These are phyloP conservation scores for Cancer borealis DNA, from an alignment of 2,888 invertebrate genomes.

Conservation along the genomic window DNA sequence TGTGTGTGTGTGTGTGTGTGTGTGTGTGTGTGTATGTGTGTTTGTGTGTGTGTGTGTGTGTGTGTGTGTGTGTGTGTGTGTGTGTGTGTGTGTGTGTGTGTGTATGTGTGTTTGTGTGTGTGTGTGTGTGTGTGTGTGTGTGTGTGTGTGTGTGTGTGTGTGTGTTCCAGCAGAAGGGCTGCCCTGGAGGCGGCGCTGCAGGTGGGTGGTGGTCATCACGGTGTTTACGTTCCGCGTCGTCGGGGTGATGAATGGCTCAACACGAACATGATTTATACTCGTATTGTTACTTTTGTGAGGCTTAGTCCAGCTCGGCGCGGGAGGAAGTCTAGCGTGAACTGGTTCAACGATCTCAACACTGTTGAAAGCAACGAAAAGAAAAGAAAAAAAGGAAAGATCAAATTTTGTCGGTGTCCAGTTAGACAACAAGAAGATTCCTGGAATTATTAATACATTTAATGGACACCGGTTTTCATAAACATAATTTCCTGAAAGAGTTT, in stretches of 20 bases:
- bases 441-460: background rate
- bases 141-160: conserved; percentile 4
- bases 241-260: background rate
- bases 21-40: background rate
- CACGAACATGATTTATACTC: background rate
- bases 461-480: background rate
- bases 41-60: background rate
- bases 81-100: background rate
- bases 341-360: conserved; percentile 4
- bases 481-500: background rate
- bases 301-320: background rate
- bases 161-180: background rate
- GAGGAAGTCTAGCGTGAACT: background rate
- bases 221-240: background rate
- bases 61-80: background rate
- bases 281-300: background rate
- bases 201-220: background rate
- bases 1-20: background rate
- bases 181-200: background rate
- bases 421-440: background rate
- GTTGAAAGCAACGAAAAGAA: background rate
- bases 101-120: conserved; percentile 6
- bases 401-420: conserved; percentile 19
- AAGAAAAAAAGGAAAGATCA: background rate
- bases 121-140: background rate